Evolutionary conservation across 1,140 invertebrate species (phyloP), one percentile per base, ranked within the genome.

Genomic region (Microvelia longipes): DNA sequence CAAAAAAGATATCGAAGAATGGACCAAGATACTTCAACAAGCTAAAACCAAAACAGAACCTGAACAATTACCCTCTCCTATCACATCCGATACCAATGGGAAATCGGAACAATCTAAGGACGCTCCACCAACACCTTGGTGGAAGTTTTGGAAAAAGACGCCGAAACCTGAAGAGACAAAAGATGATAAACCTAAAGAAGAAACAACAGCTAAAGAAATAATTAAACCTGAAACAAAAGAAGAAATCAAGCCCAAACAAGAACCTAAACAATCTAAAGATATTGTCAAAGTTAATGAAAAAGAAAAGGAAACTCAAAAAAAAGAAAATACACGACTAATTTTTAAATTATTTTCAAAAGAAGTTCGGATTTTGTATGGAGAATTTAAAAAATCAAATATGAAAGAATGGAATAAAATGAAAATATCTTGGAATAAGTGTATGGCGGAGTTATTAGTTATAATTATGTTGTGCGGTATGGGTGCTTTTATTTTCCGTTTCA

Each of bases 391-490:
- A 61, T 86, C 90, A 67, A 82, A 87, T 73, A 80, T 81, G 0
- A 71, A 77, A 0, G 83, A 88, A 70, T 83, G 89, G 5, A 78
- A 79, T 63, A 76, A 87, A 71, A 83, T 90, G 2, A 78, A 79
- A 63, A 75, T 76, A n/a, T 71, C 87, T n/a, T 77, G 85, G 2
- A 90, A 89, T 74, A 81, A 82, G 68, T 91, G 90, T 77, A 76
- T 90, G 35, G 82, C 82, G 64, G 84, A 88, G 73, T 74, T 88
- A 1, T 76, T 90, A 2, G 71, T 90, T 15, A 77, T 90, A 1
- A 80, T 90, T 1, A 83, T 91, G 28, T 83, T 89, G 67, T 88
- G 88, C 75, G 90, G 90, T n/a, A 79, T 90, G 15, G 90, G 90
- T 5, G 90, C 87, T 0, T 81, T 92, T 1, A 78, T 90, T 61